Evolutionary conservation across 1,140 invertebrate genomes (phyloP), one percentile per base, ranked within the genome.

Genomic region (Papilio machaon): DNA sequence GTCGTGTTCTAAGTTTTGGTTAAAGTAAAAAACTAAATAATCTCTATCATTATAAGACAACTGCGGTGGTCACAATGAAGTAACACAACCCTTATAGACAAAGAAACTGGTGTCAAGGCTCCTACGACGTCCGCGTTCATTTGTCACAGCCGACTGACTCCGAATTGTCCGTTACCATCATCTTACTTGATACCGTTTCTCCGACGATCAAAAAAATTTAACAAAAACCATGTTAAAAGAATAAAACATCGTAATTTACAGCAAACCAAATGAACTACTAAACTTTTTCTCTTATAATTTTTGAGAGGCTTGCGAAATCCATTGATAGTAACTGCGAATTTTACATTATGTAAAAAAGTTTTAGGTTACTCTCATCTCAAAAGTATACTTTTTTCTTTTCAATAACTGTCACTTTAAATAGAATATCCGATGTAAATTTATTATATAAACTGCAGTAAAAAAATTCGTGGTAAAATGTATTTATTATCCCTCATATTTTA

Each of bases 61-160:
- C n/a, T n/a, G n/a, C n/a, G 11, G 10, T 35, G 35, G 11, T 67
- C 64, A 13, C 60, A 60, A 60, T 64, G 10, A 15, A 70, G 13
- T 70, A 70, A 70, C 30, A 70, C 46, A 76, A 76, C 74, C 47
- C 74, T 30, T 49, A 52, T 2, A 76, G 5, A 76, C 74, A 76
- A 75, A 49, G 46, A 47, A 52, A 76, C 47, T 52, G 23, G 47
- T 52, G 74, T 76, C 74, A 76, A 76, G 73, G 73, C 43, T 73
- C 43, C 17, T 10, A 9, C 9, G 47, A 76, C 19, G 43, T 76
- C 74, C 74, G 74, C 74, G 47, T 76, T 76, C 46, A 23, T 13
- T 52, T 17, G 74, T 76, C 47, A 76, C 74, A 76, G 74, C 17
- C 74, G n/a, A 47, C 74, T 76, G 47, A 47, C 74, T 76, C n/a